Base-by-base conservation (phyloP, 2,113 vertebrate species). In the Anarhynchus alexandrinus region DNA sequence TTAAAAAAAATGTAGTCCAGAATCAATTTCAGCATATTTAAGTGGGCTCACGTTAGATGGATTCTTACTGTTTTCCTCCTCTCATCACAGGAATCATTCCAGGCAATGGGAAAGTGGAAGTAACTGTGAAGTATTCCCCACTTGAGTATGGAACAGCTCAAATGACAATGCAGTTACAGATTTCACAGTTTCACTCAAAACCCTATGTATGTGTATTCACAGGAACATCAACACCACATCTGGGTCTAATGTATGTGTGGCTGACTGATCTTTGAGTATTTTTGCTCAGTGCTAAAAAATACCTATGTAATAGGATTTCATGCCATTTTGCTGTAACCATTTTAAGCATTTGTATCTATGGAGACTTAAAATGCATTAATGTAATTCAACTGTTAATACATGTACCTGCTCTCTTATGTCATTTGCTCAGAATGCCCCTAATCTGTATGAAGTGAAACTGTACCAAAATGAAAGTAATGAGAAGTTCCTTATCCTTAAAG, bases 131-230 rank as follows among this genome's bases (percentile, higher is more conserved):
- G 29, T 99, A 99, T 69, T 97, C 96, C 65, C 99, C 99, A 5
- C 22, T 97, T 52, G 97, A 98, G 30, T 99, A 99, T 27, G 99
- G 99, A 76, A 99, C 97, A 4, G 98, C 98, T 72, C 99, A 99
- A 82, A 98, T 99, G 82, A 98, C 97, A 79, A 81, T 99, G 62
- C 98, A 99, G 92, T 86, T 99, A 80, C 51, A 95, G 93, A 96
- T 99, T 93, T 98, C 98, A 7, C 98, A 99, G 95, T 99, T 99
- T 97, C 99, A 98, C 97, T 98, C 98, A 21, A 98, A 98, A 72
- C 98, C 99, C 2, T 98, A 98, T 13, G 64, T 98, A 20, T 99
- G 99, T 86, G 98, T 98, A n/a, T 96, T 99, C 97, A 99, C 98
- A 2, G 99, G 99, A 74, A 98, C 98, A 9, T 99, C 98, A 30